Evolutionary conservation across 2,113 vertebrate genomes (phyloP).

Genomic region (Oophaga pumilio): DNA sequence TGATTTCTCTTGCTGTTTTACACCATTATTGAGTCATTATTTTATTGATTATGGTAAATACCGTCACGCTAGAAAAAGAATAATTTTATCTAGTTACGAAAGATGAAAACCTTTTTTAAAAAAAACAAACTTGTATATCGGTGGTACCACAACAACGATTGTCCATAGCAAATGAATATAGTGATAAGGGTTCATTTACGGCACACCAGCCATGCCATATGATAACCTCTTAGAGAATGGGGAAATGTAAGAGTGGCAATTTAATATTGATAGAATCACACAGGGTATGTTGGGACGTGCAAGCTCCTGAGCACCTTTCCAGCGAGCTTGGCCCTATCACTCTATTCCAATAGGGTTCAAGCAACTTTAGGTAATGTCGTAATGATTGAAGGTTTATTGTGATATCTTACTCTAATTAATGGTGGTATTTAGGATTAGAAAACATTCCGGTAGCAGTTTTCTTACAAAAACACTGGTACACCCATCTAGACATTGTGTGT

Average conservation of each 20-base stretch:
- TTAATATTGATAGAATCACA: background rate
- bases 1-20: slow-evolving; percentile 44
- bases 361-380: background rate
- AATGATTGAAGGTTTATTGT: too few species aligned
- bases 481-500: too few species aligned
- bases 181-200: background rate
- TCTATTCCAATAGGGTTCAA: too few species aligned
- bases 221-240: background rate
- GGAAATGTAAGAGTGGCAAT: background rate
- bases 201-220: background rate
- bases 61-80: slow-evolving; percentile 39
- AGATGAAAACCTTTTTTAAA: slow-evolving; percentile 16
- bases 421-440: too few species aligned
- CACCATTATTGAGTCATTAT: slow-evolving; percentile 47
- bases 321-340: too few species aligned
- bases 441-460: too few species aligned
- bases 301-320: background rate
- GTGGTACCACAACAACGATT: background rate
- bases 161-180: background rate
- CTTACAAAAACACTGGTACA: too few species aligned
- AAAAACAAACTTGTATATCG: slow-evolving; percentile 46
- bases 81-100: slow-evolving; percentile 25
- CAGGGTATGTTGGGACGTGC: background rate
- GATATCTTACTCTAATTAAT: too few species aligned
- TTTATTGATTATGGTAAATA: slow-evolving; percentile 52